These are phyloP conservation scores for Chaitophorus viminalis DNA, from an alignment of 2,888 invertebrate genomes.

Conservation along the genomic window DNA sequence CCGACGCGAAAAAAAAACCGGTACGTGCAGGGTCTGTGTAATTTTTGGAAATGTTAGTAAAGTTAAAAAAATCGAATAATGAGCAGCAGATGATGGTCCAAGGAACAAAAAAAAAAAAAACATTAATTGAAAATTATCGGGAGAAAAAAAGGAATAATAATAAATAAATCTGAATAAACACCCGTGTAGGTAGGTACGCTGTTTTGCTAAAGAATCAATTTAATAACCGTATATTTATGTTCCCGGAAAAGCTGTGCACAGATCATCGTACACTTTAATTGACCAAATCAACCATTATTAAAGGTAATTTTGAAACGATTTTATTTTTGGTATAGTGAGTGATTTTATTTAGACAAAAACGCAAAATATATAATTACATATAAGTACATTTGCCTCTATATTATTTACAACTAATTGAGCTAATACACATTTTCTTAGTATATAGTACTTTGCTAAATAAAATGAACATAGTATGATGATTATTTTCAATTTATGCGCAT, in stretches of 20 bases:
- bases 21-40: constrained; percentile 7
- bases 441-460: too few species aligned
- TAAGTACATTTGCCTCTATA: too few species aligned
- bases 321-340: neutral
- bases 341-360: too few species aligned
- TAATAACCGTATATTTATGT: neutral
- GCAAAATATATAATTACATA: too few species aligned
- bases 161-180: neutral
- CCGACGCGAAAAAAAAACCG: neutral
- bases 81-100: neutral
- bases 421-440: too few species aligned
- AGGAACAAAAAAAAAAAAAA: neutral
- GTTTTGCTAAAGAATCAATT: neutral
- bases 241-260: neutral
- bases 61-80: neutral
- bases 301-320: constrained; percentile 14
- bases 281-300: constrained; percentile 8
- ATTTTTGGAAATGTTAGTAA: neutral
- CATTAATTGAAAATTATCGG: neutral
- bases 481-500: too few species aligned
- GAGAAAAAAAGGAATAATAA: neutral
- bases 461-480: too few species aligned
- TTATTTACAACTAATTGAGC: too few species aligned
- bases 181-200: neutral
- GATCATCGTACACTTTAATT: neutral